These are phyloP conservation scores for Latrodectus hesperus DNA, from an alignment of 2,888 invertebrate genomes.

Conservation along the genomic window DNA sequence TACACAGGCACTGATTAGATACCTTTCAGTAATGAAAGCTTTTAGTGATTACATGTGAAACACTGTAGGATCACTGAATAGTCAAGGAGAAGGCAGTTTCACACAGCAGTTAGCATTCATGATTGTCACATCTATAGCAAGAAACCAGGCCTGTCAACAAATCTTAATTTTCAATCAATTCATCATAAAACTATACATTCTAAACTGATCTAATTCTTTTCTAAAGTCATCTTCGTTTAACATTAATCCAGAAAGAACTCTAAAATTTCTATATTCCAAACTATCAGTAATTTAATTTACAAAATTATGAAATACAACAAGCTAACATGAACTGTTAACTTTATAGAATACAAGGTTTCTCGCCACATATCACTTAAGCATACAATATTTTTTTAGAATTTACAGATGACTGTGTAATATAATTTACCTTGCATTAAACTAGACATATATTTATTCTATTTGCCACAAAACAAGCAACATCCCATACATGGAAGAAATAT, in stretches of 20 bases:
- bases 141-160: conserved; percentile 52
- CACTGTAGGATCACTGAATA: conserved; percentile 30
- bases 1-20: conserved; percentile 55
- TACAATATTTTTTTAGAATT: conserved; percentile 18
- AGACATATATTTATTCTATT: conserved; percentile 57
- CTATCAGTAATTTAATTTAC: not conserved
- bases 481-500: conserved; percentile 59
- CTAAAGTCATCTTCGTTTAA: conserved; percentile 39
- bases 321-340: not conserved
- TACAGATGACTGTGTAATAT: conserved; percentile 6
- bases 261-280: conserved; percentile 37
- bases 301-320: conserved; percentile 6
- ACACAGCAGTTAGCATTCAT: conserved; percentile 58
- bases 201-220: conserved; percentile 28
- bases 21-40: conserved; percentile 24
- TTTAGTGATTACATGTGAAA: conserved; percentile 42
- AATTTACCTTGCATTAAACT: conserved; percentile 15
- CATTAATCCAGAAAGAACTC: conserved; percentile 24
- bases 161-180: conserved; percentile 40
- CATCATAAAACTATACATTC: conserved; percentile 54
- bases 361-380: not conserved
- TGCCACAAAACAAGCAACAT: conserved; percentile 66
- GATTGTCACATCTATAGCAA: conserved; percentile 66
- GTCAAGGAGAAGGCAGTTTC: not conserved
- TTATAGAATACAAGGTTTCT: not conserved